A percentile compares a stretch with the other conserved stretches of the same genome.
phyloP scores from a whole-genome alignment of 2,113 vertebrate species.

The Nibea albiflora region DNA sequence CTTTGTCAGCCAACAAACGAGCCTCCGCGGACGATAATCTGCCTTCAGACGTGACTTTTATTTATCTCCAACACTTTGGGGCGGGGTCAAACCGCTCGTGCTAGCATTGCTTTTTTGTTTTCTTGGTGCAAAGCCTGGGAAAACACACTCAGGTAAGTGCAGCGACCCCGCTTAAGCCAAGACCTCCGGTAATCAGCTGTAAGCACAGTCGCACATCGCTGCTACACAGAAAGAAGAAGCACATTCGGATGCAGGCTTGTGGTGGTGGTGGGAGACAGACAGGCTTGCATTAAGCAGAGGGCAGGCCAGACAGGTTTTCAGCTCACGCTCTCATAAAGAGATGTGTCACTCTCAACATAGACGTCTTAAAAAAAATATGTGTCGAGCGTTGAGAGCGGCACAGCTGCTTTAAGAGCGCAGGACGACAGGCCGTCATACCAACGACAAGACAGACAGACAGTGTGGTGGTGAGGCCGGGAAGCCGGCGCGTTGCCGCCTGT shows the following conservation, averaged over 20 bases:
- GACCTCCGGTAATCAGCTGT: constrained; percentile 41
- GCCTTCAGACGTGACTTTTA: neutral
- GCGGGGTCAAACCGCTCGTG: neutral
- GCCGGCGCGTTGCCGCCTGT: constrained; percentile 36
- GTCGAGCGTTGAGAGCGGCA: constrained; percentile 35
- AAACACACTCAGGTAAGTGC: constrained; percentile 35
- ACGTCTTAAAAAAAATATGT: neutral
- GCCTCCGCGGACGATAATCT: neutral
- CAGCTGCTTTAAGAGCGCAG: constrained; percentile 55
- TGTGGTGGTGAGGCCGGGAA: constrained; percentile 38
- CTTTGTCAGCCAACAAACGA: constrained; percentile 15
- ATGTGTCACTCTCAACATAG: constrained; percentile 56
- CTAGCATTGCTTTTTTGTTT: constrained; percentile 69
- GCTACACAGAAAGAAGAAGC: constrained; percentile 54
- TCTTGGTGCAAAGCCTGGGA: constrained; percentile 23
- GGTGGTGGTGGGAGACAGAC: constrained; percentile 23
- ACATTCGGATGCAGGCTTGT: constrained; percentile 58
- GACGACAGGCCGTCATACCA: constrained; percentile 38
- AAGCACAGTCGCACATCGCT: constrained; percentile 58
- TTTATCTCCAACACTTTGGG: neutral
- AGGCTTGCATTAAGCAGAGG: constrained; percentile 60
- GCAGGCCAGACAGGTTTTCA: constrained; percentile 52
- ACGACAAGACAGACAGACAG: constrained; percentile 69
- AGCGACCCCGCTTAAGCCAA: constrained; percentile 40
- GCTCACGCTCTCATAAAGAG: constrained; percentile 53